Evolutionary conservation across 1,140 invertebrate species (phyloP).

Genomic region (Gyrodactylus salaris): DNA sequence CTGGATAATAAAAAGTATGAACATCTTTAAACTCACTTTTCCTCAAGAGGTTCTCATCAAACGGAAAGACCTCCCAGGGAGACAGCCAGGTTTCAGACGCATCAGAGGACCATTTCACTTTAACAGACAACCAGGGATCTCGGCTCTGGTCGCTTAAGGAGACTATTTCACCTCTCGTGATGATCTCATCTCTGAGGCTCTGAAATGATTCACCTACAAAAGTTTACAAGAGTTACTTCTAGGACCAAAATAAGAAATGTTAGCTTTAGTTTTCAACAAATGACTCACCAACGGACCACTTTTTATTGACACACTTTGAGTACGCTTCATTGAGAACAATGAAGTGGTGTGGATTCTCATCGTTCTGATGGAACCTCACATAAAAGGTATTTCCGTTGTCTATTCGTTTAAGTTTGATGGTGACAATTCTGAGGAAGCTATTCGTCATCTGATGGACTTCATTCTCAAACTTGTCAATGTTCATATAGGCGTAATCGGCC

Average conservation of each 20-base stretch:
- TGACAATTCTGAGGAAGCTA: background rate
- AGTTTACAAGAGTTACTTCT: background rate
- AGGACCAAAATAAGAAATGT: too few relatives aligned
- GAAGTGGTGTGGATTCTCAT: background rate
- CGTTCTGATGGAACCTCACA: background rate
- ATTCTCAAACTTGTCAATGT: background rate
- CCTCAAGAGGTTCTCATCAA: background rate
- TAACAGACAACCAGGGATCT: background rate
- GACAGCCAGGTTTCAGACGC: background rate
- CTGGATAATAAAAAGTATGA: background rate
- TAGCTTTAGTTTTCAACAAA: too few relatives aligned
- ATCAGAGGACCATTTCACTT: background rate
- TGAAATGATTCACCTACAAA: background rate
- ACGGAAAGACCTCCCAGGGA: background rate
- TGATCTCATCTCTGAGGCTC: background rate
- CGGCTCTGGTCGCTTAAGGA: background rate
- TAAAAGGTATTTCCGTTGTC: background rate
- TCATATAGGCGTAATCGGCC: background rate
- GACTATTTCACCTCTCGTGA: background rate
- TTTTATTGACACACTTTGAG: background rate
- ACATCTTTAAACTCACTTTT: background rate
- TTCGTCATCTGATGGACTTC: background rate
- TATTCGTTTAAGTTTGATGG: background rate
- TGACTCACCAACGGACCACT: background rate
- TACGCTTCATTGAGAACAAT: background rate